These are phyloP conservation scores for Saxidomus purpurata DNA, from an alignment of 1,140 invertebrate species.

Conservation along the genomic window DNA sequence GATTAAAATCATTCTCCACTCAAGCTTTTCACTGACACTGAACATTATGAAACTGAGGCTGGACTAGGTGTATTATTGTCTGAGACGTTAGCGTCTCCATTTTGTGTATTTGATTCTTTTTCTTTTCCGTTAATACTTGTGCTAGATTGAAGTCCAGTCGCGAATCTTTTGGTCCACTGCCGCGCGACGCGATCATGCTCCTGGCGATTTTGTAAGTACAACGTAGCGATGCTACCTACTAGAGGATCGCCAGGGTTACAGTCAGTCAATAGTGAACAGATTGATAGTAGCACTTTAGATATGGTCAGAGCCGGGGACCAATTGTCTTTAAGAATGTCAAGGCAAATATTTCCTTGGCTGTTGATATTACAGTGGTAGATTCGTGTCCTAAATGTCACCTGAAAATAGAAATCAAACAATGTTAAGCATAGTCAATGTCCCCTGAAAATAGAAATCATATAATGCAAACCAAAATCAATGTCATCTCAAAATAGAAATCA, in stretches of 20 bases:
- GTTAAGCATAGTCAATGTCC: no score
- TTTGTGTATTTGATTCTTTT: conserved; percentile 31
- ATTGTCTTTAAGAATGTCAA: conserved; percentile 87
- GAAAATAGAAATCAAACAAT: no score
- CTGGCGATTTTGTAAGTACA: conserved; percentile 98
- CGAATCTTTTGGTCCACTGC: conserved; percentile 99
- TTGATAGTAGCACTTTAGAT: conserved; percentile 87
- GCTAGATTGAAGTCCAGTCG: conserved; percentile 90
- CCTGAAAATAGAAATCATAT: no score
- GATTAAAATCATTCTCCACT: conserved; percentile 1
- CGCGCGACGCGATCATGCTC: conserved; percentile 99
- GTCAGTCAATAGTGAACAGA: conserved; percentile 94
- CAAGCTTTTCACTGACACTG: conserved; percentile 48
- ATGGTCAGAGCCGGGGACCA: conserved; percentile 86
- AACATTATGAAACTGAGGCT: conserved; percentile 63
- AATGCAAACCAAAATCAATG: no score
- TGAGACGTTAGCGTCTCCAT: conserved; percentile 32
- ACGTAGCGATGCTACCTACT: conserved; percentile 98
- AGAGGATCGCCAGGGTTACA: conserved; percentile 95
- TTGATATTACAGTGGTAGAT: conserved; percentile 87
- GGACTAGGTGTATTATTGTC: conserved; percentile 62
- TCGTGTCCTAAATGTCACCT: conserved; percentile 95
- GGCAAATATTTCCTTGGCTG: conserved; percentile 86
- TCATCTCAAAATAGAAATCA: no score
- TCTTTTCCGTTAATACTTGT: conserved; percentile 57